Evolutionary conservation across 2,113 vertebrate species (phyloP), one percentile per base, ranked within the genome.

Genomic region (Notechis scutatus): DNA sequence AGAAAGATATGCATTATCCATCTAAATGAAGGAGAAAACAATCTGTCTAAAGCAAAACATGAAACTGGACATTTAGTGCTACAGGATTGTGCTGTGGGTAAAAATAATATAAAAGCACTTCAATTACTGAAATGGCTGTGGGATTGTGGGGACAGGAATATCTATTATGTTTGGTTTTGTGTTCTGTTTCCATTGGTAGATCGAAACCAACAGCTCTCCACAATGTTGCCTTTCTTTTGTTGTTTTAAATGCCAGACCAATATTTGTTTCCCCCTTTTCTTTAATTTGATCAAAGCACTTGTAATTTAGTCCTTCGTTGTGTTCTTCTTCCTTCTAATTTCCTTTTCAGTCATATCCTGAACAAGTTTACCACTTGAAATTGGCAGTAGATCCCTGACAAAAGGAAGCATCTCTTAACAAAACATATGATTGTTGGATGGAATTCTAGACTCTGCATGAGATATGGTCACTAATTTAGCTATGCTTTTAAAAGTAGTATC

Each of bases 261-360:
- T 15, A 4, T 69, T 18, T 55, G 1, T 29, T 39, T 26, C 90
- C 24, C 52, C 7, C 34, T 39, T 91, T 85, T 56, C 18, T 91
- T 85, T 57, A 56, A 29, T 85, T 85, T 91, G 52, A 24, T 85
- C 26, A 85, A 26, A 29, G 0, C 56, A 24, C 42, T 56, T 45
- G 69, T 55, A 85, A 81, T 56, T 85, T 56, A 20, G 69, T 39
- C 52, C 26, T 91, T 91, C 24, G 2, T 85, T 8, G 56, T 42
- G 52, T 14, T 91, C 52, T 85, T 56, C 69, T 91, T 85, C 90
- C 69, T 85, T 91, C 69, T 91, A 85, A 91, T 91, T 91, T 85
- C 39, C 52, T 52, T 56, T 90, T 45, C 45, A 81, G 52, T 55
- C 52, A 42, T 85, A 85, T 91, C 90, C 90, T 85, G 21, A 91